Evolutionary conservation across 2,888 invertebrate species (phyloP).

Genomic region (Pegoplata infirma): DNA sequence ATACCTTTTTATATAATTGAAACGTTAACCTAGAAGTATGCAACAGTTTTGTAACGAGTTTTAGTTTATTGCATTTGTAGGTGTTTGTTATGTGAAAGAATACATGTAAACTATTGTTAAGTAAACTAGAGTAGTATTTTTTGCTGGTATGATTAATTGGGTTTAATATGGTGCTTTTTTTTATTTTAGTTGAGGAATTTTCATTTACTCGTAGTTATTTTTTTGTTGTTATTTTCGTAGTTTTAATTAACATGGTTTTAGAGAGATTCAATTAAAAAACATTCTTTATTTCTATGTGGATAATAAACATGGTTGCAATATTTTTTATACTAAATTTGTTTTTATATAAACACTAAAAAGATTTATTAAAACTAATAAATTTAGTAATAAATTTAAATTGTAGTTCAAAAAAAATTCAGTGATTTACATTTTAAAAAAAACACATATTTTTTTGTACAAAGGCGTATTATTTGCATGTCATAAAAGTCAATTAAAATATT

Average conservation of each 20-base stretch:
- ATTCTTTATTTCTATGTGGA: too few species aligned
- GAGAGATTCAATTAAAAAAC: slow-evolving; percentile 41
- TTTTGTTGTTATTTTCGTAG: slow-evolving; percentile 19
- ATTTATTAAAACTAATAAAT: too few species aligned
- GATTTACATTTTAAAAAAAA: background rate
- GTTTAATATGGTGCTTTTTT: slow-evolving; percentile 12
- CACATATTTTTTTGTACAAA: slow-evolving; percentile 9
- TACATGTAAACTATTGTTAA: background rate
- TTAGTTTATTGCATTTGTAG: slow-evolving; percentile 22
- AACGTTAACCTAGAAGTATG: slow-evolving; percentile 37
- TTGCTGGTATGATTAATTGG: slow-evolving; percentile 41
- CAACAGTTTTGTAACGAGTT: slow-evolving; percentile 44
- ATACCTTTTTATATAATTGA: slow-evolving; percentile 14
- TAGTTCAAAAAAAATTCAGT: background rate
- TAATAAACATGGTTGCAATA: too few species aligned
- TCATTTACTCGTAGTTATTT: slow-evolving; percentile 50
- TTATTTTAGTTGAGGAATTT: slow-evolving; percentile 45
- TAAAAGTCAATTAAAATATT: slow-evolving; percentile 6
- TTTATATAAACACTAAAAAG: too few species aligned
- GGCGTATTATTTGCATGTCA: too few species aligned
- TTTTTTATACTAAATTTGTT: background rate
- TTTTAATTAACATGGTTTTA: slow-evolving; percentile 54
- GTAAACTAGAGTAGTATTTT: slow-evolving; percentile 25
- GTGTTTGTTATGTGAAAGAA: background rate
- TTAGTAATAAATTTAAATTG: too few species aligned